These are phyloP conservation scores for Odontomyia ornata DNA, from an alignment of 2,888 invertebrate species.

Conservation along the genomic window DNA sequence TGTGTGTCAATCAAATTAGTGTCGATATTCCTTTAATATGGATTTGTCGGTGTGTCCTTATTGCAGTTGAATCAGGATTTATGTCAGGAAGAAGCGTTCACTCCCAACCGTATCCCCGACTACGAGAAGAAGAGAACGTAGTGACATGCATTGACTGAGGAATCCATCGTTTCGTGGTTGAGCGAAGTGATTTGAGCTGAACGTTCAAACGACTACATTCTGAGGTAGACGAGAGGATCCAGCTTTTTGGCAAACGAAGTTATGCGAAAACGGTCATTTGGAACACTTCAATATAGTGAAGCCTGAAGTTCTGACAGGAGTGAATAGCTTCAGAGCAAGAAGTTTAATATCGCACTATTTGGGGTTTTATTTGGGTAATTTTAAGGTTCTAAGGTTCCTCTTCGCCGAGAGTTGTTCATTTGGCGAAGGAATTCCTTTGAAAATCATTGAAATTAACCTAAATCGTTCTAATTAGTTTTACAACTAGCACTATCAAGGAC, in stretches of 20 bases:
- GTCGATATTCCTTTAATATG: slow-evolving; percentile 41
- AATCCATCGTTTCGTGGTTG: not conserved
- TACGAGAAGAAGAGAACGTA: not conserved
- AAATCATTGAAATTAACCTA: too few relatives aligned
- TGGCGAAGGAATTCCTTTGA: too few relatives aligned
- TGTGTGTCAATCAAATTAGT: slow-evolving; percentile 44
- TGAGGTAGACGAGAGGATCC: not conserved
- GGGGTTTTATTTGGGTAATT: too few relatives aligned
- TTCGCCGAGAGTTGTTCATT: too few relatives aligned
- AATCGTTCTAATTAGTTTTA: too few relatives aligned
- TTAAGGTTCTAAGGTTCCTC: too few relatives aligned
- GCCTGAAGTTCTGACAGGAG: not conserved
- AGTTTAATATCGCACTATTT: too few relatives aligned
- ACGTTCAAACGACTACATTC: not conserved
- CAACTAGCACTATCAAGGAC: too few relatives aligned
- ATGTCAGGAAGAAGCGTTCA: slow-evolving; percentile 2
- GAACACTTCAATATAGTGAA: not conserved
- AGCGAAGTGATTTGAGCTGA: not conserved
- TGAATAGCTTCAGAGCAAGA: too few relatives aligned
- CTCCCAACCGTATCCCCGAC: not conserved
- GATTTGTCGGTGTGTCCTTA: slow-evolving; percentile 25
- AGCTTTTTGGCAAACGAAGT: not conserved
- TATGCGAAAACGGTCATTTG: not conserved
- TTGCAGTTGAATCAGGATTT: slow-evolving; percentile 35
- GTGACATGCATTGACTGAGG: not conserved